phyloP scores from a whole-genome alignment of 1,140 invertebrate species.

The Hormaphis cornu region DNA sequence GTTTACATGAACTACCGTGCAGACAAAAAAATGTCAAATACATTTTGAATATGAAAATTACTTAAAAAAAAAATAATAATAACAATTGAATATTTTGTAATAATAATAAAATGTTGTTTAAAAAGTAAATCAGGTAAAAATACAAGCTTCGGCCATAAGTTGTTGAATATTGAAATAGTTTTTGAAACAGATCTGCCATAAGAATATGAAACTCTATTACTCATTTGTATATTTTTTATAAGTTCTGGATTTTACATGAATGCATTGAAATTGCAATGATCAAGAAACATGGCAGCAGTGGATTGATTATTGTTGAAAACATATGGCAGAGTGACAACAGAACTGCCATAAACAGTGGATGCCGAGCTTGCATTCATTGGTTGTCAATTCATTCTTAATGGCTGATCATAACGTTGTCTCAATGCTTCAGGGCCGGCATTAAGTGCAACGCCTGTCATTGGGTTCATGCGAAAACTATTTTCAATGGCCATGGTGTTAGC shows the following conservation, averaged over 20 bases:
- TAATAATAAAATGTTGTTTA: conserved; percentile 3
- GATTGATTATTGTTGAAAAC: conserved; percentile 25
- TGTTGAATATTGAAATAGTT: neutral
- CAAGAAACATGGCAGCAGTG: conserved; percentile 25
- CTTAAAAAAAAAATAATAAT: conserved; percentile 1
- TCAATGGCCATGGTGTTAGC: conserved; percentile 26
- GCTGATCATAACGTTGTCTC: conserved; percentile 24
- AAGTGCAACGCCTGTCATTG: conserved; percentile 12
- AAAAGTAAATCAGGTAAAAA: conserved; percentile 3
- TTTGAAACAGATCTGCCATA: neutral
- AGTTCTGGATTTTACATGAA: conserved; percentile 9
- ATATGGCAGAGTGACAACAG: conserved; percentile 25
- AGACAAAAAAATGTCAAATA: conserved; percentile 15
- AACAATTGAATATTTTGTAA: neutral
- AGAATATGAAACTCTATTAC: neutral
- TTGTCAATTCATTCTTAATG: conserved; percentile 31
- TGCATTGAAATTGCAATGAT: conserved; percentile 19
- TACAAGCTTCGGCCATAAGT: conserved; percentile 14
- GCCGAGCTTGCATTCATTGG: conserved; percentile 25
- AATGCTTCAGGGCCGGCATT: conserved; percentile 22
- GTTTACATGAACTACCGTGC: conserved; percentile 4
- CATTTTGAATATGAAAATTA: neutral
- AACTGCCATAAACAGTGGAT: conserved; percentile 24
- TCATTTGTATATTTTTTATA: neutral
- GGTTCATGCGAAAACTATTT: conserved; percentile 21